These are phyloP conservation scores for Bellardia pandia DNA, from an alignment of 2,888 invertebrate species.

Conservation along the genomic window DNA sequence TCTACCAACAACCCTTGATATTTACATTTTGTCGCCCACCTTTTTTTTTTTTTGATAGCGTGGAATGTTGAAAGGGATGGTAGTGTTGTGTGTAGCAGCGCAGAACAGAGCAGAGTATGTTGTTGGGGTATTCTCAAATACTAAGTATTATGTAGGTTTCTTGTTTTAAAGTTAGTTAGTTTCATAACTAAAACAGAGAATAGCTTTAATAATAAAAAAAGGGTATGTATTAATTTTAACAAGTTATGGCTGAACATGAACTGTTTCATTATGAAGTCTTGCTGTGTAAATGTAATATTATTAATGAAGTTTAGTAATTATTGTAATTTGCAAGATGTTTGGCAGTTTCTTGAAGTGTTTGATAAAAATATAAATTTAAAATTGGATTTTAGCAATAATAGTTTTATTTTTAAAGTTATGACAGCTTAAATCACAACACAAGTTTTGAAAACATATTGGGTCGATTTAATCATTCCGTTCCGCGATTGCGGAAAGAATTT, in stretches of 20 bases:
- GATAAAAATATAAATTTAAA: no score
- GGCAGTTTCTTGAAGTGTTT: no score
- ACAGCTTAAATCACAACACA: no score
- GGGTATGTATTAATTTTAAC: slow-evolving; percentile 52
- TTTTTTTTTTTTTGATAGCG: slow-evolving; percentile 15
- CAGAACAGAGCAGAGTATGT: slow-evolving; percentile 19
- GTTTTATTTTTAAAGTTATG: no score
- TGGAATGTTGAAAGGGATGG: background rate
- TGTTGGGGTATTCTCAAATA: slow-evolving; percentile 35
- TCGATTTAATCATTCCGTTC: no score
- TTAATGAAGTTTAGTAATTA: background rate
- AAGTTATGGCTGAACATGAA: slow-evolving; percentile 57
- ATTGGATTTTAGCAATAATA: no score
- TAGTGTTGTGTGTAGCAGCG: background rate
- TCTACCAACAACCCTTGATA: slow-evolving; percentile 61
- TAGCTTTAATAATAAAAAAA: slow-evolving; percentile 9
- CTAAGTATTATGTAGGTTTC: slow-evolving; percentile 31
- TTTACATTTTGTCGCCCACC: slow-evolving; percentile 55
- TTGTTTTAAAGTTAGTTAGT: slow-evolving; percentile 45
- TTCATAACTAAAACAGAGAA: slow-evolving; percentile 52
- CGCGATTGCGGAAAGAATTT: no score
- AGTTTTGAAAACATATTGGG: no score
- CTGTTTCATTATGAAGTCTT: background rate
- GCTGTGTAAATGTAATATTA: slow-evolving; percentile 18
- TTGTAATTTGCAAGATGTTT: no score